Evolutionary conservation across 2,888 invertebrate species (phyloP).

Genomic region (Volucella inanis): DNA sequence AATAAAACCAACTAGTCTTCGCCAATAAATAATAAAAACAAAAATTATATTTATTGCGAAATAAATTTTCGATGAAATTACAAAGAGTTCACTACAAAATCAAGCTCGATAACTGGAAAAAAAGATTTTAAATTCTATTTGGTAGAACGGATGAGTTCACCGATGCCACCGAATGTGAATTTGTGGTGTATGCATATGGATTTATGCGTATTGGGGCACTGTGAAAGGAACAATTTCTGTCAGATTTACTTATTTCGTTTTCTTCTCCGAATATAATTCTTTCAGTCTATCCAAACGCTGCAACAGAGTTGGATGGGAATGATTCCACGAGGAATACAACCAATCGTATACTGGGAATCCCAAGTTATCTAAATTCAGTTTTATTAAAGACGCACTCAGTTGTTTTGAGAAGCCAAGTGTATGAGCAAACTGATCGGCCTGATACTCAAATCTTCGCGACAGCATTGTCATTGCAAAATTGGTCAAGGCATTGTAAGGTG

Average conservation of each 20-base stretch:
- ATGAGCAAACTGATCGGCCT: slow-evolving; percentile 96
- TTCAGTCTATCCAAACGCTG: slow-evolving; percentile 89
- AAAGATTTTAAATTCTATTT: not conserved
- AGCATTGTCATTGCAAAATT: slow-evolving; percentile 92
- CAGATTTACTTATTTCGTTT: slow-evolving; percentile 25
- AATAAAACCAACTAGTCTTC: not conserved
- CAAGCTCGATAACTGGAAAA: not conserved
- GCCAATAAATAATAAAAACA: slow-evolving; percentile 18
- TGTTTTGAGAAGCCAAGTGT: slow-evolving; percentile 89
- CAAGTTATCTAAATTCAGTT: slow-evolving; percentile 97
- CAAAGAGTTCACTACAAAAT: slow-evolving; percentile 20
- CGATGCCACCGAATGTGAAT: not conserved
- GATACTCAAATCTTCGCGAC: slow-evolving; percentile 96
- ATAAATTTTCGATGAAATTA: not conserved
- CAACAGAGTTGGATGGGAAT: slow-evolving; percentile 97
- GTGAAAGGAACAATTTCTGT: not conserved
- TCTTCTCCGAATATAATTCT: slow-evolving; percentile 55
- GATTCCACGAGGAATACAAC: slow-evolving; percentile 96
- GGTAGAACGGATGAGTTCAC: slow-evolving; percentile 3
- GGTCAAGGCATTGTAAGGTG: slow-evolving; percentile 95
- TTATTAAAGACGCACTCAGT: slow-evolving; percentile 93
- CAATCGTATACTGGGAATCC: slow-evolving; percentile 97
- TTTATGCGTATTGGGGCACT: not conserved
- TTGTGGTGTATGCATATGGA: not conserved
- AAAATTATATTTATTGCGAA: slow-evolving; percentile 17